Conservation (phyloP, 2,888 invertebrate genomes). For the Tromatobia lineatoria region DNA sequence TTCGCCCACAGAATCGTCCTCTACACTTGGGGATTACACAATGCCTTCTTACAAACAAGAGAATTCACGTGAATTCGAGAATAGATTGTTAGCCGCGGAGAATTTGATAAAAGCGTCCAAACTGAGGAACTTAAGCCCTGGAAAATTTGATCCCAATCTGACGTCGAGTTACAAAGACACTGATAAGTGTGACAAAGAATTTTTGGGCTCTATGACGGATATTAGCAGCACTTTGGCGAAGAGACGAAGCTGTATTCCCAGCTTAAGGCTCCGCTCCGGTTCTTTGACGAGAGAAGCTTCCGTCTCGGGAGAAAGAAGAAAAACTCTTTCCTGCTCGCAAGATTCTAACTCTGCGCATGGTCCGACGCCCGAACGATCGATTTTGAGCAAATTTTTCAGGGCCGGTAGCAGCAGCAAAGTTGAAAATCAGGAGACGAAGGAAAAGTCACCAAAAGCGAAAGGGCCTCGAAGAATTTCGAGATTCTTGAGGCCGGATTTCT, state of each 20-base stretch:
- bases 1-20: constrained; percentile 79
- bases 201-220: constrained; percentile 77
- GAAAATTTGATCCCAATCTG: constrained; percentile 77
- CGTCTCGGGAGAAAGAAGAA: constrained; percentile 56
- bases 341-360: constrained; percentile 63
- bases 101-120: constrained; percentile 83
- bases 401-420: constrained; percentile 83
- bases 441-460: constrained; percentile 78
- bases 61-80: constrained; percentile 78
- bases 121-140: constrained; percentile 76
- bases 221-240: constrained; percentile 70
- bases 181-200: constrained; percentile 81
- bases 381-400: constrained; percentile 87
- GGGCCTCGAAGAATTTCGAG: constrained; percentile 89
- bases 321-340: constrained; percentile 71
- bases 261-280: constrained; percentile 79
- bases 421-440: constrained; percentile 65
- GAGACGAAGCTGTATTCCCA: constrained; percentile 81
- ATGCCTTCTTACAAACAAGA: constrained; percentile 71
- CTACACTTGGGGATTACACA: constrained; percentile 75
- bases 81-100: constrained; percentile 81
- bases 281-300: constrained; percentile 79
- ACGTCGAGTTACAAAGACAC: constrained; percentile 78
- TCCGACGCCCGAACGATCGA: constrained; percentile 86
- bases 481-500: constrained; percentile 93